Percentiles rank a stretch among this genome's conserved stretches.
These are phyloP conservation scores for Eurois occulta DNA, from an alignment of 2,888 invertebrate genomes.

Conservation along the genomic window DNA sequence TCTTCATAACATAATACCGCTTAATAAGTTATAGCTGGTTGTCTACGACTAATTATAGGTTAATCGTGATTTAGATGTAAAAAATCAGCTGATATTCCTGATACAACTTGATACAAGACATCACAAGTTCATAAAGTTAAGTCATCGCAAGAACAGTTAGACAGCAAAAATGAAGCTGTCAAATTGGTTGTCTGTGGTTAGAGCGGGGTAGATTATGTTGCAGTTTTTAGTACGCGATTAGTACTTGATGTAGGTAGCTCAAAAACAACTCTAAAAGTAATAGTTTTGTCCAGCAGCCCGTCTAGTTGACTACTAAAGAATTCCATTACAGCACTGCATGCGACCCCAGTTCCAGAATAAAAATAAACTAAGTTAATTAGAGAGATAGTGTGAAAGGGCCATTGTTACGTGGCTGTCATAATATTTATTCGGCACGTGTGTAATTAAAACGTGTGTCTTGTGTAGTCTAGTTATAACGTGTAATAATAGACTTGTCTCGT, in stretches of 20 bases:
- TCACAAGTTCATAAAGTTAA: not conserved
- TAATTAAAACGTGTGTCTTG: constrained; percentile 20
- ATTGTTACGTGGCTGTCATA: constrained; percentile 43
- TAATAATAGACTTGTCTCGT: constrained; percentile 27
- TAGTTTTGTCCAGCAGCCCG: constrained; percentile 10
- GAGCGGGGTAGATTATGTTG: constrained; percentile 9
- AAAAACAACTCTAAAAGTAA: constrained; percentile 36
- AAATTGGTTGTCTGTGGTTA: not conserved
- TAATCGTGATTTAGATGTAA: not conserved
- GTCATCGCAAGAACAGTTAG: not conserved
- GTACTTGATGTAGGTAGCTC: constrained; percentile 17
- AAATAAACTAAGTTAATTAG: constrained; percentile 54
- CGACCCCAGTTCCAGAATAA: constrained; percentile 30
- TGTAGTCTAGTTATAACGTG: constrained; percentile 7
- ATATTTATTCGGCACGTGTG: constrained; percentile 28
- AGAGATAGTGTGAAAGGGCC: constrained; percentile 39
- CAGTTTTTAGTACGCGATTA: constrained; percentile 36
- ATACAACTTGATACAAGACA: not conserved
- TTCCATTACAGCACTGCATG: constrained; percentile 55
- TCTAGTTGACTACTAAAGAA: constrained; percentile 49
- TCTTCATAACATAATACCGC: not conserved
- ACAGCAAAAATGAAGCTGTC: not conserved
- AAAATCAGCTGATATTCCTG: not conserved
- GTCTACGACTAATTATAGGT: not conserved
- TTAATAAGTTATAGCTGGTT: not conserved